These are phyloP conservation scores for Drosophila busckii DNA, from an alignment of 1,140 invertebrate species.

Conservation along the genomic window DNA sequence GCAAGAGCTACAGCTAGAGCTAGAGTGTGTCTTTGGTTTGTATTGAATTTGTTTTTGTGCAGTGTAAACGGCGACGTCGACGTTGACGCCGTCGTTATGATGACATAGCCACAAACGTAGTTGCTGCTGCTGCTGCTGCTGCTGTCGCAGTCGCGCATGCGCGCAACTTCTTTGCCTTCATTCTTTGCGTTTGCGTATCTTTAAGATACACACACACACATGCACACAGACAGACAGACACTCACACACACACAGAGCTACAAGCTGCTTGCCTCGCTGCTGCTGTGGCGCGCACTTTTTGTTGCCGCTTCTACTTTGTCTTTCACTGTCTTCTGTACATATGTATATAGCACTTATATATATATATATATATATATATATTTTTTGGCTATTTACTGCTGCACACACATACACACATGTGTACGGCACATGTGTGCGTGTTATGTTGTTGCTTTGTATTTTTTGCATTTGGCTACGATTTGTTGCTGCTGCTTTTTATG, in stretches of 20 bases:
- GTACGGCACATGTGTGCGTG: conserved; percentile 47
- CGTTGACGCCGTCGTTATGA: conserved; percentile 46
- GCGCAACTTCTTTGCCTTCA: conserved; percentile 22
- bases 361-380: conserved; percentile 9
- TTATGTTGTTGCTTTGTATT: conserved; percentile 28
- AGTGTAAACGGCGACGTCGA: conserved; percentile 17
- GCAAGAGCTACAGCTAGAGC: no score
- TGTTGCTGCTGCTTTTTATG: no score
- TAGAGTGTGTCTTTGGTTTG: no score
- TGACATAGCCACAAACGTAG: conserved; percentile 55
- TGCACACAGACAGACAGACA: no score
- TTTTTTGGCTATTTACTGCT: conserved; percentile 44
- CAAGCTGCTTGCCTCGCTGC: conserved; percentile 17
- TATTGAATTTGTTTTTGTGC: no score
- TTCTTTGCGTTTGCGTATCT: conserved; percentile 46
- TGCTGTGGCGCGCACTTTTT: conserved; percentile 31
- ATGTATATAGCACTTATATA: background rate
- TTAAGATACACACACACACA: conserved; percentile 30
- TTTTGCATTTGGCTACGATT: conserved; percentile 22
- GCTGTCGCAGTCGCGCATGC: conserved; percentile 38
- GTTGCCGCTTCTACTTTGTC: conserved; percentile 37
- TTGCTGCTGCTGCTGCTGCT: conserved; percentile 5
- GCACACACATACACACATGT: conserved; percentile 8
- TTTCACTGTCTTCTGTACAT: background rate
- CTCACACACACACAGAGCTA: no score